These are phyloP conservation scores for Centropyge bicolor DNA, from an alignment of 2,797 vertebrate genomes.

Conservation along the genomic window DNA sequence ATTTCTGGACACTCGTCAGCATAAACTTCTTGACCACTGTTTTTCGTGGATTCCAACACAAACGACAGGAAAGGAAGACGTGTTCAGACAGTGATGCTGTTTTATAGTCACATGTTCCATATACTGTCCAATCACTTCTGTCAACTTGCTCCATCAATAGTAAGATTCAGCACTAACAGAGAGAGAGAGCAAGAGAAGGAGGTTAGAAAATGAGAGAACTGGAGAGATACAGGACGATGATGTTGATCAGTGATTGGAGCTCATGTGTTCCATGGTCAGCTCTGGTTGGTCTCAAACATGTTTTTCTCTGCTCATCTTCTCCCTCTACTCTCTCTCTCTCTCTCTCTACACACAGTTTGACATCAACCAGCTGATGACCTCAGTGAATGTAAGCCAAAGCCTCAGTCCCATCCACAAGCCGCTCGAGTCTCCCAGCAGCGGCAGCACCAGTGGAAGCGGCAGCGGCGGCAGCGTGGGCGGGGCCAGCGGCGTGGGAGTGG, in stretches of 20 bases:
- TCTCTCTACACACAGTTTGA: constrained; percentile 86
- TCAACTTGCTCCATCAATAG: neutral
- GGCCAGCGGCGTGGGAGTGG: constrained; percentile 75
- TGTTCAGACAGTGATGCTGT: too few relatives aligned
- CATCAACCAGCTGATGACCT: constrained; percentile 90
- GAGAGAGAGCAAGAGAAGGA: too few relatives aligned
- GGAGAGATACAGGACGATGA: neutral
- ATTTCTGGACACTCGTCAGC: too few relatives aligned
- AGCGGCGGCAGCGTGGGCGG: constrained; percentile 39
- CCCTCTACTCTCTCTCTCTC: neutral
- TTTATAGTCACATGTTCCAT: too few relatives aligned
- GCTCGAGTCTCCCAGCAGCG: constrained; percentile 77
- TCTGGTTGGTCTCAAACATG: neutral
- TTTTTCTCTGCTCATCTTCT: neutral
- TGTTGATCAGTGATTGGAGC: neutral
- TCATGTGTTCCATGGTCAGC: constrained; percentile 78
- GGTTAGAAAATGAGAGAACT: neutral
- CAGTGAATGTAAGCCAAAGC: constrained; percentile 87
- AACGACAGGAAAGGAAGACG: too few relatives aligned
- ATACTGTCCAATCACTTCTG: neutral
- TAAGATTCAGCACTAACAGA: too few relatives aligned
- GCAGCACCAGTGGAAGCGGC: constrained; percentile 30
- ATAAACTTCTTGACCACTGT: too few relatives aligned
- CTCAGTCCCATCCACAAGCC: constrained; percentile 87
- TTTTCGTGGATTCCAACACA: too few relatives aligned